These are phyloP conservation scores for Orchesella cincta DNA, from an alignment of 1,140 invertebrate genomes.

Conservation along the genomic window DNA sequence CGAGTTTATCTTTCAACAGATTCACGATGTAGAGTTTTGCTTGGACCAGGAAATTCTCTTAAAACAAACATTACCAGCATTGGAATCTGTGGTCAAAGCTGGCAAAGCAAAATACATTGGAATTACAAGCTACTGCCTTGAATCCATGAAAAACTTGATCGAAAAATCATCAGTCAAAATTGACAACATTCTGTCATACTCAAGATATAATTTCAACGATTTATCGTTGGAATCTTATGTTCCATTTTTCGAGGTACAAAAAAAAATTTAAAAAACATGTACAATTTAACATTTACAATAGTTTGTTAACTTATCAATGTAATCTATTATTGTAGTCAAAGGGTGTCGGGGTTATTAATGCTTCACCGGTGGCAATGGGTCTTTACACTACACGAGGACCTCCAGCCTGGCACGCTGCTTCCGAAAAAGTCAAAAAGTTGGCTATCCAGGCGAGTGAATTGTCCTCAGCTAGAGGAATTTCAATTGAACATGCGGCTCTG, in stretches of 20 bases:
- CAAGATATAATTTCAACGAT: slow-evolving; percentile 77
- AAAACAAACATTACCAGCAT: slow-evolving; percentile 80
- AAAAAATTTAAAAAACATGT: neutral
- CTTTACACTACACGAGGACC: slow-evolving; percentile 75
- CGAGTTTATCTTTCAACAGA: slow-evolving; percentile 60
- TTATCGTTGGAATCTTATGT: slow-evolving; percentile 72
- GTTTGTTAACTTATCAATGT: neutral
- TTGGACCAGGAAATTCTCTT: slow-evolving; percentile 73
- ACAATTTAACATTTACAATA: neutral
- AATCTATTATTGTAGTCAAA: slow-evolving; percentile 61
- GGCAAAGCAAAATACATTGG: slow-evolving; percentile 83
- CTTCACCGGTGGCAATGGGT: slow-evolving; percentile 77
- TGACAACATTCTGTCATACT: slow-evolving; percentile 75
- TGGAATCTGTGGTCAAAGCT: slow-evolving; percentile 70
- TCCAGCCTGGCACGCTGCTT: slow-evolving; percentile 80
- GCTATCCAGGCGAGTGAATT: slow-evolving; percentile 55
- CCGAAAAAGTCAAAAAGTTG: slow-evolving; percentile 65
- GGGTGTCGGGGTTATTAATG: slow-evolving; percentile 79
- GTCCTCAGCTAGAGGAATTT: slow-evolving; percentile 52
- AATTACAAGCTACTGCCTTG: slow-evolving; percentile 82
- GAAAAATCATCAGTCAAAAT: slow-evolving; percentile 69
- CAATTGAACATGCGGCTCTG: slow-evolving; percentile 39
- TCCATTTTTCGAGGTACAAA: slow-evolving; percentile 71
- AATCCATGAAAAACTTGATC: slow-evolving; percentile 71
- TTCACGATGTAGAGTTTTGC: slow-evolving; percentile 90